Conservation (phyloP, 2,888 invertebrate genomes). For the Drosophila sordidula region DNA sequence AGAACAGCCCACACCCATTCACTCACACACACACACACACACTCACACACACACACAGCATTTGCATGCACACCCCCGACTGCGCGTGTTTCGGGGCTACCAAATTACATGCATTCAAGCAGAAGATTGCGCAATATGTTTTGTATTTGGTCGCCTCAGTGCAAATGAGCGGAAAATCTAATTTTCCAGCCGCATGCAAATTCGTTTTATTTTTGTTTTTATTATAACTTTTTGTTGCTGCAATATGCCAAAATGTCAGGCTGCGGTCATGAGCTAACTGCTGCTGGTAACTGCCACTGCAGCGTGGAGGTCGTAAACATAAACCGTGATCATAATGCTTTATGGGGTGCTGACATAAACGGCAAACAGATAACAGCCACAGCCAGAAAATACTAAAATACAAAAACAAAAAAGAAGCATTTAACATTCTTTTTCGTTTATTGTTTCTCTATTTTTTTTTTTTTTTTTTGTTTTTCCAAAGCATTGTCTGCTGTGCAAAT, state of each 20-base stretch:
- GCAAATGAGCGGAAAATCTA: conserved; percentile 78
- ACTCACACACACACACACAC: conserved; percentile 6
- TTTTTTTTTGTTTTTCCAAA: background rate
- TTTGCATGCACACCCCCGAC: conserved; percentile 3
- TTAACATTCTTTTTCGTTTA: conserved; percentile 31
- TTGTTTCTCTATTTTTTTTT: background rate
- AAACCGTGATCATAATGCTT: conserved; percentile 27
- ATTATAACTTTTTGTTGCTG: conserved; percentile 24
- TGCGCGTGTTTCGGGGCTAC: conserved; percentile 1
- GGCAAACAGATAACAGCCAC: conserved; percentile 14
- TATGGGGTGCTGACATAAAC: conserved; percentile 20
- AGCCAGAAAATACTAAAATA: conserved; percentile 10
- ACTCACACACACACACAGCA: conserved; percentile 7
- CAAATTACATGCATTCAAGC: conserved; percentile 65
- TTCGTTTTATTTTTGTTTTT: conserved; percentile 26
- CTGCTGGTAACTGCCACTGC: conserved; percentile 21
- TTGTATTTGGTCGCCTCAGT: conserved; percentile 48
- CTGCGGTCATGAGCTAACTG: conserved; percentile 34
- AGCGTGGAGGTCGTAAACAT: conserved; percentile 41
- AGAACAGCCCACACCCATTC: conserved; percentile 42
- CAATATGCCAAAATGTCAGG: conserved; percentile 48
- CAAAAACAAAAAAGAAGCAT: background rate
- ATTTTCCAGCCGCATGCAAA: conserved; percentile 71
- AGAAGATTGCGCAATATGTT: conserved; percentile 78
- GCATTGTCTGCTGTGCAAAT: conserved; percentile 24